A percentile compares a stretch with the other conserved stretches of the same genome.
Conservation (phyloP, 2,113 vertebrate genomes). For the Varanus salvator region DNA sequence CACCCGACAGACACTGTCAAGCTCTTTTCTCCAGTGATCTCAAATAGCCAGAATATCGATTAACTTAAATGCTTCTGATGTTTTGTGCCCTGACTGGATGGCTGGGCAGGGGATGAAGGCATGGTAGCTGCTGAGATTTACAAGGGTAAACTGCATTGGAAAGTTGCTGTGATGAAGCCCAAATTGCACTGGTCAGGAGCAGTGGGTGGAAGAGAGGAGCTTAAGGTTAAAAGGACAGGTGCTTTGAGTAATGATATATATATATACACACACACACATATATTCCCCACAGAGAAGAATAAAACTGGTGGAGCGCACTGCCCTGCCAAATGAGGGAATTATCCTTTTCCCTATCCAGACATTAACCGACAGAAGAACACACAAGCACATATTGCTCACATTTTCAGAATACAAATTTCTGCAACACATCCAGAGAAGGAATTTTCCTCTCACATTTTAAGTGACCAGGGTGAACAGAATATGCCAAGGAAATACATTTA, state of each 20-base stretch:
- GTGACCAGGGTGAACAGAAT: not conserved
- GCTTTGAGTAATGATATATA: constrained; percentile 36
- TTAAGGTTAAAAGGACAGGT: constrained; percentile 46
- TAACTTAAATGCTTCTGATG: not conserved
- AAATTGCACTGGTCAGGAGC: not conserved
- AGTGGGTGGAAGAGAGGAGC: not conserved
- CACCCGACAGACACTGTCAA: not conserved
- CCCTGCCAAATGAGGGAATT: constrained; percentile 49
- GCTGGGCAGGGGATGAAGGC: not conserved
- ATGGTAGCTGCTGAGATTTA: not conserved
- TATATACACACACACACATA: constrained; percentile 30
- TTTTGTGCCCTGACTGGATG: not conserved
- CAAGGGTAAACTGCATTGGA: constrained; percentile 15
- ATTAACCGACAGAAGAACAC: not conserved
- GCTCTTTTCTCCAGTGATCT: not conserved
- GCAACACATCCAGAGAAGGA: constrained; percentile 22
- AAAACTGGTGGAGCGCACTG: constrained; percentile 26
- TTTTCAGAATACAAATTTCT: constrained; percentile 17
- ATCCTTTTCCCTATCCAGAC: constrained; percentile 38
- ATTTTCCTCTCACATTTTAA: not conserved
- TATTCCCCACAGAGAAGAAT: constrained; percentile 33
- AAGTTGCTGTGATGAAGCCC: constrained; percentile 29
- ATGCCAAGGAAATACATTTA: not conserved
- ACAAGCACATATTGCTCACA: not conserved
- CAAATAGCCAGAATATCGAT: constrained; percentile 13